Conservation (phyloP, 2,888 invertebrate species). For the Hyles lineata region DNA sequence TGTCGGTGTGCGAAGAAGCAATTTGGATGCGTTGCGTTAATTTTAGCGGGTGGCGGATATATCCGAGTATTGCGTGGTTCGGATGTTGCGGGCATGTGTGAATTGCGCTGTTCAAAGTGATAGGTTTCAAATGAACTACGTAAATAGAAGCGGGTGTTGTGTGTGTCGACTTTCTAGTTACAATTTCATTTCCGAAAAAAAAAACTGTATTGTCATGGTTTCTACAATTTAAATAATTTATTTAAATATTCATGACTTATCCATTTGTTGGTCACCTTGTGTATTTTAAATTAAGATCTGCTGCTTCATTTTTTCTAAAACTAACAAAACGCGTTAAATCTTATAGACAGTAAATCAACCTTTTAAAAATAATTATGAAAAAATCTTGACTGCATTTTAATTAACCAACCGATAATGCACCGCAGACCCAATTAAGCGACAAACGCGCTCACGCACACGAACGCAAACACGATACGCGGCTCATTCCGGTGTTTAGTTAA, state of each 20-base stretch:
- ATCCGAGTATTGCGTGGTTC: background rate
- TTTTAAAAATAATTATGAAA: background rate
- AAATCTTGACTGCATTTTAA: background rate
- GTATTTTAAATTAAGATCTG: too few relatives aligned
- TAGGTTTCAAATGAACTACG: too few relatives aligned
- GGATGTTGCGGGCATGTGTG: background rate
- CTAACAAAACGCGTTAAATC: too few relatives aligned
- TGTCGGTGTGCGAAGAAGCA: constrained; percentile 2
- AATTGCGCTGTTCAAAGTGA: too few relatives aligned
- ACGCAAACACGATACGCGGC: background rate
- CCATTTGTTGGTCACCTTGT: too few relatives aligned
- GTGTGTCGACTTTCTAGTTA: too few relatives aligned
- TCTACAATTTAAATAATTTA: too few relatives aligned
- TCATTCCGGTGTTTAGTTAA: constrained; percentile 14
- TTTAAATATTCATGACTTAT: too few relatives aligned
- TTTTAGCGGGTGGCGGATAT: background rate
- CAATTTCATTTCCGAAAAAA: too few relatives aligned
- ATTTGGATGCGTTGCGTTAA: background rate
- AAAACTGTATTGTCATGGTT: too few relatives aligned
- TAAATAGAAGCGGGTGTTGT: too few relatives aligned
- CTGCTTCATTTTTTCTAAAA: too few relatives aligned
- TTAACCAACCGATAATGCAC: background rate
- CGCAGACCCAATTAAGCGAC: constrained; percentile 2
- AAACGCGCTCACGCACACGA: background rate
- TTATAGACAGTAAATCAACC: background rate